Evolutionary conservation across 1,140 invertebrate genomes (phyloP).

Genomic region (Plectrocnemia conspersa): DNA sequence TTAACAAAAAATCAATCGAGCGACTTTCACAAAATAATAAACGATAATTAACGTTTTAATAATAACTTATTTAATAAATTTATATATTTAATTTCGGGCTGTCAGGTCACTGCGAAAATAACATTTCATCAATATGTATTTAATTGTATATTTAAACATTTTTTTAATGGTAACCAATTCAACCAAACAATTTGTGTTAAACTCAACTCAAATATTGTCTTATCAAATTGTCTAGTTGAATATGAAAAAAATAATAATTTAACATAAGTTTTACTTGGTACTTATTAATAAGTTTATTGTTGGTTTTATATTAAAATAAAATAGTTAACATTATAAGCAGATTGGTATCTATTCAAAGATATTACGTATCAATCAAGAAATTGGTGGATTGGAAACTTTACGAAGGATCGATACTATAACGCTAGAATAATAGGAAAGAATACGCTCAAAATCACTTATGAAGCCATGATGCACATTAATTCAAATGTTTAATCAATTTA

Average conservation of each 20-base stretch:
- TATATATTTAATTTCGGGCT: constrained; percentile 8
- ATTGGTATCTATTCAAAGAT: constrained; percentile 23
- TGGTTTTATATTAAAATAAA: background rate
- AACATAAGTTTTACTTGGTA: background rate
- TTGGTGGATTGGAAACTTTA: constrained; percentile 21
- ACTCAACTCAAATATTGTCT: too few relatives aligned
- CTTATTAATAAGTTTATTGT: background rate
- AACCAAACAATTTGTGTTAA: background rate
- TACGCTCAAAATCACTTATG: constrained; percentile 32
- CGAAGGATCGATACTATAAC: constrained; percentile 26
- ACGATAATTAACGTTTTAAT: background rate
- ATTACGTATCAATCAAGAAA: constrained; percentile 12
- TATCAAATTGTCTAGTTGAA: too few relatives aligned
- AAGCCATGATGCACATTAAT: constrained; percentile 36
- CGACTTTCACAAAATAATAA: constrained; percentile 11
- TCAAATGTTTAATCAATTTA: too few relatives aligned
- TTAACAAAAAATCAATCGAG: constrained; percentile 6
- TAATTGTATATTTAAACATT: constrained; percentile 21
- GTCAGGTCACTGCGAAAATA: constrained; percentile 19
- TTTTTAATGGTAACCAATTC: constrained; percentile 17
- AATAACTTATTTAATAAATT: background rate
- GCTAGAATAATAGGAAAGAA: constrained; percentile 24
- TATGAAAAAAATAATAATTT: constrained; percentile 13
- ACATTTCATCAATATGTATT: constrained; percentile 16
- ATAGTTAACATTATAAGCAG: constrained; percentile 24